phyloP scores from a whole-genome alignment of 2,888 invertebrate species.

The Drosophila ochracea region DNA sequence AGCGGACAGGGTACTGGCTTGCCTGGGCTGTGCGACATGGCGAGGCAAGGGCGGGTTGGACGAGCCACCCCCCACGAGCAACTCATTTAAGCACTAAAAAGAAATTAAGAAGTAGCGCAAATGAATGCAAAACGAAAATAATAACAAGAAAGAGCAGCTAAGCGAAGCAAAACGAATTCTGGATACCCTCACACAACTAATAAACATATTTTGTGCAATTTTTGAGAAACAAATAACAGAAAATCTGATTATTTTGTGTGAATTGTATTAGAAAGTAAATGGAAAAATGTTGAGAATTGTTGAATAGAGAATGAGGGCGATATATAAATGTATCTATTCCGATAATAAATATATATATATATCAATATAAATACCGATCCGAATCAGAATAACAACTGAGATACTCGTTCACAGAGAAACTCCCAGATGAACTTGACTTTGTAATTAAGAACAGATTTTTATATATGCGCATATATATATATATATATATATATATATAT shows the following conservation, averaged over 20 bases:
- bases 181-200: neutral
- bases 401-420: too few relatives aligned
- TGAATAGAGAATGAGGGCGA: neutral
- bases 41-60: neutral
- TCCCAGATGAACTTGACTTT: too few relatives aligned
- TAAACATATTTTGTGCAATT: rapidly evolving
- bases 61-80: slow-evolving; percentile 44
- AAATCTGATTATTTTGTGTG: neutral
- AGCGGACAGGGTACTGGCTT: neutral
- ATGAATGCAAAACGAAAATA: slow-evolving; percentile 67
- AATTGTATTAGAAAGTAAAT: neutral
- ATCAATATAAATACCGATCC: too few relatives aligned
- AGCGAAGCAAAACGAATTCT: neutral
- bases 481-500: too few relatives aligned
- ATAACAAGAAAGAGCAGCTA: slow-evolving; percentile 27
- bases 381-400: too few relatives aligned
- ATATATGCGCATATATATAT: neutral
- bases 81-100: slow-evolving; percentile 80
- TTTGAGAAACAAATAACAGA: neutral
- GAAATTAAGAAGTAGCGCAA: slow-evolving; percentile 78
- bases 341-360: too few relatives aligned
- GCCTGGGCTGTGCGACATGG: neutral
- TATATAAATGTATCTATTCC: neutral
- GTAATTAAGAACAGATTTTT: neutral
- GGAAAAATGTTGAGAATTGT: neutral